phyloP scores from a whole-genome alignment of 2,888 invertebrate genomes.

The Euproctis similis region DNA sequence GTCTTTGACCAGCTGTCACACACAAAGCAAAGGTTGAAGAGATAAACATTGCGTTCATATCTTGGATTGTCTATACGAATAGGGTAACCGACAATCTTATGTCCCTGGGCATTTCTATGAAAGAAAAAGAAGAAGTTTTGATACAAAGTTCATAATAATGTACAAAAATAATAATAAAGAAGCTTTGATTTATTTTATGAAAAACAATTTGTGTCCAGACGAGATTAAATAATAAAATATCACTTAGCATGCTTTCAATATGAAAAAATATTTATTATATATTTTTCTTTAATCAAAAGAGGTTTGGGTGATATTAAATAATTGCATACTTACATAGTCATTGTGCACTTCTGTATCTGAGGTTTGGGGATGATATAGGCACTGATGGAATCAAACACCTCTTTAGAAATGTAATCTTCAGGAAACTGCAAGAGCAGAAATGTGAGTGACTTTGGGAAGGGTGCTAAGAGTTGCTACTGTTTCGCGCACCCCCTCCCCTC shows the following conservation, averaged over 20 bases:
- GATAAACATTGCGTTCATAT: constrained; percentile 94
- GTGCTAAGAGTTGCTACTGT: background rate
- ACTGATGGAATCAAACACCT: constrained; percentile 94
- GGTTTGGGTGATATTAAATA: background rate
- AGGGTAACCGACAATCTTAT: constrained; percentile 95
- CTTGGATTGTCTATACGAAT: constrained; percentile 91
- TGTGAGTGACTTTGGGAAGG: no score
- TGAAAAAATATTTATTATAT: no score
- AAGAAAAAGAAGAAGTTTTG: no score
- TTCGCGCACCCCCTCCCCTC: constrained; percentile 1
- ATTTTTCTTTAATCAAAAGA: background rate
- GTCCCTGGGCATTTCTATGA: constrained; percentile 78
- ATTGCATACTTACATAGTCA: constrained; percentile 85
- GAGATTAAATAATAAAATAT: no score
- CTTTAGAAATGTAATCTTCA: constrained; percentile 92
- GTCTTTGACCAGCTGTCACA: constrained; percentile 93
- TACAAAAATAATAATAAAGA: no score
- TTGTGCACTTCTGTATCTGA: constrained; percentile 90
- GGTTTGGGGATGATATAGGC: constrained; percentile 97
- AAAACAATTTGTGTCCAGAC: no score
- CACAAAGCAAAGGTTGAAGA: constrained; percentile 96
- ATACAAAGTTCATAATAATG: no score
- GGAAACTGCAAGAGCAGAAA: constrained; percentile 80
- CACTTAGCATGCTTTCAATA: no score
- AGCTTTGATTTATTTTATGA: no score